These are phyloP conservation scores for Danio rerio DNA, from an alignment of 2,113 vertebrate species.

Conservation along the genomic window DNA sequence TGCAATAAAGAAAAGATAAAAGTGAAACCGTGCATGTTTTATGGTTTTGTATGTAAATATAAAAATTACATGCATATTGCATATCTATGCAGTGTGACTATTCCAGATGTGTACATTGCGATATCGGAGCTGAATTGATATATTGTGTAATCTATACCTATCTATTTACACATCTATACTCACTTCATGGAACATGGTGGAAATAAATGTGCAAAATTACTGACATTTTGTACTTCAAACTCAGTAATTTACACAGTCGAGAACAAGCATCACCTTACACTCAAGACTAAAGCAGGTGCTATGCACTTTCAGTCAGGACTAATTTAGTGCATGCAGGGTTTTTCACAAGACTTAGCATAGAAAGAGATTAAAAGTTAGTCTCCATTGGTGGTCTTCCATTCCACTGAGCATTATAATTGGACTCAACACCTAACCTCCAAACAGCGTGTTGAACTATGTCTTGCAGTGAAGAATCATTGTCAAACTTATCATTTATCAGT, in stretches of 20 bases:
- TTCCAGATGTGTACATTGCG: too few relatives aligned
- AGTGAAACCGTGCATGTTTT: too few relatives aligned
- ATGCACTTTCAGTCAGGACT: slow-evolving; percentile 35
- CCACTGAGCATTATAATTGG: slow-evolving; percentile 49
- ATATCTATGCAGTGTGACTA: too few relatives aligned
- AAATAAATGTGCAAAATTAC: background rate
- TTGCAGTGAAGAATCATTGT: slow-evolving; percentile 33
- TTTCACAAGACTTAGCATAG: slow-evolving; percentile 48
- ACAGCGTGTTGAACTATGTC: slow-evolving; percentile 32
- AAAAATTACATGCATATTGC: too few relatives aligned
- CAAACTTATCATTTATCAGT: slow-evolving; percentile 21
- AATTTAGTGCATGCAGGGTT: slow-evolving; percentile 36
- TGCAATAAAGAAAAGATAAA: too few relatives aligned
- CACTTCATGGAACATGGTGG: background rate
- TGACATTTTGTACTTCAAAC: background rate
- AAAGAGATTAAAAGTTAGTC: slow-evolving; percentile 36
- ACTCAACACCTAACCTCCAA: slow-evolving; percentile 41
- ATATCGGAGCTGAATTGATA: too few relatives aligned
- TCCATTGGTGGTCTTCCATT: slow-evolving; percentile 45
- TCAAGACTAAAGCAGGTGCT: background rate
- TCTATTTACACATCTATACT: too few relatives aligned
- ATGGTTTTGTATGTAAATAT: too few relatives aligned
- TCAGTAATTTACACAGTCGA: slow-evolving; percentile 17
- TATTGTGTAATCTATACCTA: too few relatives aligned
- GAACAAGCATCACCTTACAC: slow-evolving; percentile 29